These are phyloP conservation scores for Anhinga anhinga DNA, from an alignment of 2,113 vertebrate genomes.

Conservation along the genomic window DNA sequence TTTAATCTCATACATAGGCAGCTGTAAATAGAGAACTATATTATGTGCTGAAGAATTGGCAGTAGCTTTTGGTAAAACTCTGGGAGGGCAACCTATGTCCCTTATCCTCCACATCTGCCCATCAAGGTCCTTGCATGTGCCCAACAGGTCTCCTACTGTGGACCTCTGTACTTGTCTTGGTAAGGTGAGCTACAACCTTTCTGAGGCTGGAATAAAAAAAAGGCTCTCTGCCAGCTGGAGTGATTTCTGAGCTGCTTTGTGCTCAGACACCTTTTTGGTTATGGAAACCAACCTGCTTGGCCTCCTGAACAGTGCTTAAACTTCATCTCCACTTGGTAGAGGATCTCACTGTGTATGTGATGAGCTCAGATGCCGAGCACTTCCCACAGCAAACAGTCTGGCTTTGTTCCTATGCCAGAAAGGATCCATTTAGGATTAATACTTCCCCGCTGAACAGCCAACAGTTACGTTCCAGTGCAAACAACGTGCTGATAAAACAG, in stretches of 20 bases:
- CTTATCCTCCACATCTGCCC: not conserved
- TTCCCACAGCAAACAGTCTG: not conserved
- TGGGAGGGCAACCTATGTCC: not conserved
- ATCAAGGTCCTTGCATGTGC: not conserved
- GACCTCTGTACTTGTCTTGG: not conserved
- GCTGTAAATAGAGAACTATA: not conserved
- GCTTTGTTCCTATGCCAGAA: not conserved
- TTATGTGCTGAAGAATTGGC: not conserved
- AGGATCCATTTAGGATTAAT: not conserved
- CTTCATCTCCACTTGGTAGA: not conserved
- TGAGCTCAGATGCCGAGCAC: not conserved
- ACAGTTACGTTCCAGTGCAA: not conserved
- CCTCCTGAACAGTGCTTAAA: not conserved
- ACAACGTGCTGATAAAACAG: not conserved
- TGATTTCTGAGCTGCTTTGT: not conserved
- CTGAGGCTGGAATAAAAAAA: not conserved
- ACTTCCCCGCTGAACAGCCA: not conserved
- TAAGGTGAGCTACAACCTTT: not conserved
- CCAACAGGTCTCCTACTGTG: not conserved
- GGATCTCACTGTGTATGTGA: not conserved
- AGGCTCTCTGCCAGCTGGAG: not conserved
- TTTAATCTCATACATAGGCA: not conserved
- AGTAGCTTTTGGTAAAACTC: not conserved
- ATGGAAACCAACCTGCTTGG: not conserved
- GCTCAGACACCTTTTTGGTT: not conserved